A percentile compares a stretch with the other conserved stretches of the same genome.
phyloP scores from a whole-genome alignment of 2,797 vertebrate genomes.

The Crocodylus rhombifer region DNA sequence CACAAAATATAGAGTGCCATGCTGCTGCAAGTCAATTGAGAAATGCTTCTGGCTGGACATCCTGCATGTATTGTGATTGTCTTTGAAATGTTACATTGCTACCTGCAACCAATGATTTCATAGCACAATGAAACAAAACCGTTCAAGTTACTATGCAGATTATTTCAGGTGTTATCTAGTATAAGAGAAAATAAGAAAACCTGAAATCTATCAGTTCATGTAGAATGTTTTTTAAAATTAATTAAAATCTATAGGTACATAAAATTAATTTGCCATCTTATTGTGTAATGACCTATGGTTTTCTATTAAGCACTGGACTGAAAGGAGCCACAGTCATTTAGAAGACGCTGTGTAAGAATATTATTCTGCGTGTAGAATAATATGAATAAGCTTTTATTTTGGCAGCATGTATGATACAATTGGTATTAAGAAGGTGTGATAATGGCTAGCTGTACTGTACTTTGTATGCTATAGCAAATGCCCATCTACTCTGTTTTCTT shows the following conservation, averaged over 20 bases:
- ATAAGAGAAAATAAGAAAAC: slow-evolving; percentile 63
- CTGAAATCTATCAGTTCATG: slow-evolving; percentile 71
- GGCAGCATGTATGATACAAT: not conserved
- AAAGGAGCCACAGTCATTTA: too few species aligned
- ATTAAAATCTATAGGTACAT: slow-evolving; percentile 75
- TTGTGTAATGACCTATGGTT: not conserved
- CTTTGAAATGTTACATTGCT: slow-evolving; percentile 80
- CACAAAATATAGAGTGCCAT: slow-evolving; percentile 66
- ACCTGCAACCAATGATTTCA: slow-evolving; percentile 66
- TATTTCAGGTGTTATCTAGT: slow-evolving; percentile 76
- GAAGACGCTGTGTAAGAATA: accelerated
- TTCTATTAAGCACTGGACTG: not conserved
- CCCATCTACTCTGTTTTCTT: not conserved
- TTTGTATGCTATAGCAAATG: not conserved
- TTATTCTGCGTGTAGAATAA: not conserved
- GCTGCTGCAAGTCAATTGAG: slow-evolving; percentile 79
- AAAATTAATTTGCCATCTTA: slow-evolving; percentile 54
- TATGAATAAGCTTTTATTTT: not conserved
- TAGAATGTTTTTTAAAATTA: slow-evolving; percentile 76
- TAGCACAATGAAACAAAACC: slow-evolving; percentile 53
- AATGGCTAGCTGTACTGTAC: not conserved
- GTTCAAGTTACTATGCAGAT: slow-evolving; percentile 80
- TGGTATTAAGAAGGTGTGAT: accelerated
- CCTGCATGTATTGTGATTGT: slow-evolving; percentile 84
- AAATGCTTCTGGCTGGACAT: slow-evolving; percentile 82